Evolutionary conservation across 2,113 vertebrate species (phyloP).

Genomic region (Labrus mixtus): DNA sequence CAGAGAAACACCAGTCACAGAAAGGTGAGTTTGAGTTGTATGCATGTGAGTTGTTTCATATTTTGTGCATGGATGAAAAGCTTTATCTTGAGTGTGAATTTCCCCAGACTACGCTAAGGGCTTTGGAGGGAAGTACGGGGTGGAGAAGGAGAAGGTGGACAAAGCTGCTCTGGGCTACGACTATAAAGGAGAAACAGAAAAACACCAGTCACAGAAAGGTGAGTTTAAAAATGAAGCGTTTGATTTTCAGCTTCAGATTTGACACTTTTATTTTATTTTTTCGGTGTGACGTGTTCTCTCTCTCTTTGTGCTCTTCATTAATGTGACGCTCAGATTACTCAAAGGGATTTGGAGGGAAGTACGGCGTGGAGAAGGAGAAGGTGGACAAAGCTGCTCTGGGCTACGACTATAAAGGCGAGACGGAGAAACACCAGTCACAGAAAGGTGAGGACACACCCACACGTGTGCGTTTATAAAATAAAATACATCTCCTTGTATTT

Average conservation of each 20-base stretch:
- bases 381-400: conserved; percentile 90
- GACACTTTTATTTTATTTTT: background rate
- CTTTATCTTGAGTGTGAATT: background rate
- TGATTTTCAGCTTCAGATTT: background rate
- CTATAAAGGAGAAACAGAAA: conserved; percentile 81
- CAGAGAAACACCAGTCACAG: conserved; percentile 84
- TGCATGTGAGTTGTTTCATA: background rate
- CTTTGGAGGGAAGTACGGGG: conserved; percentile 86
- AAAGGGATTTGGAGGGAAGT: conserved; percentile 93
- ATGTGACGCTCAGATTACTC: conserved; percentile 85
- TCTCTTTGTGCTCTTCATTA: background rate
- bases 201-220: conserved; percentile 80
- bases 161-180: conserved; percentile 82
- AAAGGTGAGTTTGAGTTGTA: conserved; percentile 67
- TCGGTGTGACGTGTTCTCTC: background rate
- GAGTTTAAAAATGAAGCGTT: background rate
- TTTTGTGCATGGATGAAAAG: background rate
- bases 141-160: conserved; percentile 89
- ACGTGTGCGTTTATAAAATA: background rate
- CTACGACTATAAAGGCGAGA: conserved; percentile 90
- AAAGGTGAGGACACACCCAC: conserved; percentile 79
- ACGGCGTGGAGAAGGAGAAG: conserved; percentile 89
- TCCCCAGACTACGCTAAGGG: conserved; percentile 80
- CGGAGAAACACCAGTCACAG: conserved; percentile 92
- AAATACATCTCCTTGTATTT: background rate